Evolutionary conservation across 2,888 invertebrate species (phyloP).

Genomic region (Drosophila rubida): DNA sequence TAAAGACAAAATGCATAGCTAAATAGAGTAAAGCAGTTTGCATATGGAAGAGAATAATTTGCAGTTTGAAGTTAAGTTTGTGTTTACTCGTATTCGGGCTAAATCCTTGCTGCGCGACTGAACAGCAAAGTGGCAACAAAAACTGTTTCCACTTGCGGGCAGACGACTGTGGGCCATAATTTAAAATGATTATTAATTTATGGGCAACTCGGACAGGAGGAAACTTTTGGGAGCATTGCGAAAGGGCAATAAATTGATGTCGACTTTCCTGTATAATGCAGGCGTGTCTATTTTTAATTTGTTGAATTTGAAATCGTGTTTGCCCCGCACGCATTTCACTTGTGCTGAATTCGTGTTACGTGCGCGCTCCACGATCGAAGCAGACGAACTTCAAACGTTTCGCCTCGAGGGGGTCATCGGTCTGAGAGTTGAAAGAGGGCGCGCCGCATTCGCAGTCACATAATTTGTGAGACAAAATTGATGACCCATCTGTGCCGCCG

Average conservation of each 20-base stretch:
- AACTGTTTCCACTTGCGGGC: no score
- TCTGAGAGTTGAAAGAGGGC: conserved; percentile 32
- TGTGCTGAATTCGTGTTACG: not conserved
- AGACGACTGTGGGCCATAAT: not conserved
- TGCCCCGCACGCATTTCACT: no score
- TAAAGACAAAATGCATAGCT: no score
- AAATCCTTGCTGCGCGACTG: no score
- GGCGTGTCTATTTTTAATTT: not conserved
- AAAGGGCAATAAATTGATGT: not conserved
- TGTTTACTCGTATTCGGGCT: no score
- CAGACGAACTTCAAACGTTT: conserved; percentile 45
- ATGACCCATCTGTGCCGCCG: conserved; percentile 58
- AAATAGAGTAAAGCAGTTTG: no score
- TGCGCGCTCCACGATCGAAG: conserved; percentile 1
- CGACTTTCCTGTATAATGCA: not conserved
- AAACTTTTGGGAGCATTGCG: not conserved
- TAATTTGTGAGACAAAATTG: conserved; percentile 52
- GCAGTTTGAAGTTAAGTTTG: no score
- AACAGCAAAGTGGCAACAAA: no score
- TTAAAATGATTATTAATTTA: not conserved
- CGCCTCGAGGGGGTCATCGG: conserved; percentile 48
- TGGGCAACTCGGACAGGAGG: not conserved
- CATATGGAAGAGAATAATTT: no score
- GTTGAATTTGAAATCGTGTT: conserved; percentile 1
- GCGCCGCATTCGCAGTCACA: conserved; percentile 15